Evolutionary conservation across 1,140 invertebrate species (phyloP), one percentile per base, ranked within the genome.

Genomic region (Maniola jurtina): DNA sequence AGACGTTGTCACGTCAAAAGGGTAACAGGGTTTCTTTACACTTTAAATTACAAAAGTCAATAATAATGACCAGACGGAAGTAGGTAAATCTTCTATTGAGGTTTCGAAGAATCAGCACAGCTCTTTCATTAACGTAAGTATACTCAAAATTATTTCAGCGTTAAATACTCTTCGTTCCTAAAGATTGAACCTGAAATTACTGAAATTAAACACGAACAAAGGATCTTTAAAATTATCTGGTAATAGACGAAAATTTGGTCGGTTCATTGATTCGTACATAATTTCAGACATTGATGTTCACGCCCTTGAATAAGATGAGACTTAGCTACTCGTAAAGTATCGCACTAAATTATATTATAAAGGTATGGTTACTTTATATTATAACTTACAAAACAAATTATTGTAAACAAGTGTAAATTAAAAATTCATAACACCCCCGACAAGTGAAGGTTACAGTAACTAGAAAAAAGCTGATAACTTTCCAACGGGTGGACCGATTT

Each of bases 241-340:
- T 50, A 68, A 58, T 63, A 68, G 59, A 61, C 52, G 61, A 72
- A 66, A 68, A 66, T 69, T 63, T 25, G 36, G 9, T 8, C 63
- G 59, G 60, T 47, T 66, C 66, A 72, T 62, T 72, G 70, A 59
- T 42, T 66, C 50, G 70, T 45, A 68, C 59, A 63, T 60, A 72
- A 72, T 72, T 72, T 59, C 48, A 63, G 47, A 55, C 68, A 50
- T 56, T 64, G 52, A 48, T 62, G 52, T n/a, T 59, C 38, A 64
- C 61, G 65, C 38, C 66, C 66, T 68, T 63, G 66, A 62, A 40
- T 11, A n/a, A 45, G 42, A 45, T 45, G 42, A 59, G 52, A 63
- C 50, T 47, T 52, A 52, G 6, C 48, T 25, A 10, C 40, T 42
- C 9, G 40, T 13, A 42, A 42, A 42, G 5, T 42, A 5, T n/a